These are phyloP conservation scores for Erpornis zantholeuca DNA, from an alignment of 2,113 vertebrate species.

Conservation along the genomic window DNA sequence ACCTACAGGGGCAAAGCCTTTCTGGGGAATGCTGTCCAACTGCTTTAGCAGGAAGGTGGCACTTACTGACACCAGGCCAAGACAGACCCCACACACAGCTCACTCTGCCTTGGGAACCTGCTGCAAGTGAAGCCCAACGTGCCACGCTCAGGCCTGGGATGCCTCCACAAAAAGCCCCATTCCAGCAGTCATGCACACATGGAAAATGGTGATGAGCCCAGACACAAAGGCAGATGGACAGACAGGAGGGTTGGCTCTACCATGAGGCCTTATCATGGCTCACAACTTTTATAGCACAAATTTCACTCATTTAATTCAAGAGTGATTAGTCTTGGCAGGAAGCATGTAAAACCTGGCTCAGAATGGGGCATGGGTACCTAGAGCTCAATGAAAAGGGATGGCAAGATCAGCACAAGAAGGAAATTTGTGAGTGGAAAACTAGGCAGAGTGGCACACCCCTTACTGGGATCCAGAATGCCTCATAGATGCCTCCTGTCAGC, in stretches of 20 bases:
- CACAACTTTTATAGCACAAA: background rate
- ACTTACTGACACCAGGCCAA: background rate
- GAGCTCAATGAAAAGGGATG: background rate
- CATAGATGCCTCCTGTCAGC: background rate
- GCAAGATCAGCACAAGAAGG: background rate
- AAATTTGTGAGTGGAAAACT: background rate
- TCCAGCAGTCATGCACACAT: background rate
- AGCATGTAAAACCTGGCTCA: background rate
- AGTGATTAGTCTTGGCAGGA: background rate
- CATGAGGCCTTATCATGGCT: background rate
- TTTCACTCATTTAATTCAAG: background rate
- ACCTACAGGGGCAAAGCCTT: background rate
- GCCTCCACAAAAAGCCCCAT: background rate
- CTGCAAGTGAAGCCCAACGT: background rate
- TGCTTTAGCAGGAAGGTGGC: background rate
- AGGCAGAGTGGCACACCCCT: background rate
- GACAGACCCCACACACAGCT: background rate
- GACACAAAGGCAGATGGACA: background rate
- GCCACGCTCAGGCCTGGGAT: background rate
- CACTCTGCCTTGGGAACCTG: background rate
- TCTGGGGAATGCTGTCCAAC: background rate
- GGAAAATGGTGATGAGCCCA: background rate
- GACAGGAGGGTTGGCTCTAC: background rate
- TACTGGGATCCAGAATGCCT: background rate
- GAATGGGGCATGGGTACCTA: background rate